phyloP scores from a whole-genome alignment of 2,888 invertebrate genomes.

The Sesia apiformis region DNA sequence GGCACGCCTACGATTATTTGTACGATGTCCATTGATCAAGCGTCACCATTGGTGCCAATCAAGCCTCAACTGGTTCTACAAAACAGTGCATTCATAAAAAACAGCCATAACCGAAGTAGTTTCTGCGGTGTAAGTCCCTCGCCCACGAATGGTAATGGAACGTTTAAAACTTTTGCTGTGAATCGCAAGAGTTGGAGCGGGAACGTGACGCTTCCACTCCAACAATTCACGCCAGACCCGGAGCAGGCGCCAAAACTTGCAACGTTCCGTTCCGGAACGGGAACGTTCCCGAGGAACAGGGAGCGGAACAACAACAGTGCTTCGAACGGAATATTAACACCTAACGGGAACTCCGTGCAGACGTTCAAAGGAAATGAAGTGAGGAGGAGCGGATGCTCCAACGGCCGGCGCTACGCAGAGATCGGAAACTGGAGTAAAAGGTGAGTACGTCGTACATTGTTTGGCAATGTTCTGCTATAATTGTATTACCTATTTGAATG shows the following conservation, averaged over 20 bases:
- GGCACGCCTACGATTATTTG: slow-evolving; percentile 39
- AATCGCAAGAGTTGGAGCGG: slow-evolving; percentile 74
- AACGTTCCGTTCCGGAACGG: slow-evolving; percentile 66
- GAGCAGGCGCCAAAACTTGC: slow-evolving; percentile 59
- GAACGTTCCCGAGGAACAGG: slow-evolving; percentile 67
- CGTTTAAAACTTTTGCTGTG: slow-evolving; percentile 65
- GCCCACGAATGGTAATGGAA: slow-evolving; percentile 55
- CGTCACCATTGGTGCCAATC: slow-evolving; percentile 68
- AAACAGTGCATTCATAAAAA: slow-evolving; percentile 68
- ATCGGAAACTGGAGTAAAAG: slow-evolving; percentile 76
- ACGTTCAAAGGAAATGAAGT: slow-evolving; percentile 69
- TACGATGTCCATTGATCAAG: slow-evolving; percentile 73
- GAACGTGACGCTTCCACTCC: slow-evolving; percentile 66
- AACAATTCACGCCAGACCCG: slow-evolving; percentile 52
- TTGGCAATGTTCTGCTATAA: too few relatives aligned
- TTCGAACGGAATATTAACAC: slow-evolving; percentile 67
- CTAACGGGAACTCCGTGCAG: slow-evolving; percentile 66
- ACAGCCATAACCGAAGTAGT: slow-evolving; percentile 70
- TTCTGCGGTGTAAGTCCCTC: slow-evolving; percentile 68
- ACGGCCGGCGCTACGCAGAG: slow-evolving; percentile 74
- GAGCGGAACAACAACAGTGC: slow-evolving; percentile 64
- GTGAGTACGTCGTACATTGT: slow-evolving; percentile 30
- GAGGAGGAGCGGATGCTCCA: slow-evolving; percentile 65
- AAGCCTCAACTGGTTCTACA: slow-evolving; percentile 64
- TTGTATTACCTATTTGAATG: too few relatives aligned